phyloP scores from a whole-genome alignment of 2,113 vertebrate species.

The Butorides virescens region DNA sequence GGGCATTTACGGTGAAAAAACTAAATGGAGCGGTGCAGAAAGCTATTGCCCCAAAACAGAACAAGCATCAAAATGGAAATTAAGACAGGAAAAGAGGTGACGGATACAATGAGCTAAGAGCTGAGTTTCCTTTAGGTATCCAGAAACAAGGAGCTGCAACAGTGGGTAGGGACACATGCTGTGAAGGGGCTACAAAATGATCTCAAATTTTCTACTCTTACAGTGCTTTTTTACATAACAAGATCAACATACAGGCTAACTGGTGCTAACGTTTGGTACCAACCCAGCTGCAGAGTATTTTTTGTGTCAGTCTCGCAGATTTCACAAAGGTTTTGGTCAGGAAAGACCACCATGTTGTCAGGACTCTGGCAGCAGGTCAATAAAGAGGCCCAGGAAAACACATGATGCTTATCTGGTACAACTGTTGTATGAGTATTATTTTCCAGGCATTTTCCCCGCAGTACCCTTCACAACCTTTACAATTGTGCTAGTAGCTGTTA shows the following conservation, averaged over 20 bases:
- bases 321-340: not conserved
- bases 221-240: not conserved
- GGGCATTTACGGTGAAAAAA: not conserved
- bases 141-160: not conserved
- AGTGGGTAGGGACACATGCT: not conserved
- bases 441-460: not conserved
- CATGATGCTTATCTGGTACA: not conserved
- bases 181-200: not conserved
- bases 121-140: not conserved
- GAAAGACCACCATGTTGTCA: not conserved
- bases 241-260: not conserved
- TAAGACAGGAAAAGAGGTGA: not conserved
- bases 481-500: not conserved
- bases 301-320: not conserved
- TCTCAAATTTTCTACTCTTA: not conserved
- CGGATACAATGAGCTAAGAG: not conserved
- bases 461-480: not conserved
- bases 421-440: not conserved
- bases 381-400: not conserved
- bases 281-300: not conserved
- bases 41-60: not conserved
- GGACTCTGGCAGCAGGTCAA: not conserved
- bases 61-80: not conserved
- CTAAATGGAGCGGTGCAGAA: not conserved
- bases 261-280: not conserved